Evolutionary conservation across 2,113 vertebrate genomes (phyloP).

Genomic region (Ophiodon elongatus): DNA sequence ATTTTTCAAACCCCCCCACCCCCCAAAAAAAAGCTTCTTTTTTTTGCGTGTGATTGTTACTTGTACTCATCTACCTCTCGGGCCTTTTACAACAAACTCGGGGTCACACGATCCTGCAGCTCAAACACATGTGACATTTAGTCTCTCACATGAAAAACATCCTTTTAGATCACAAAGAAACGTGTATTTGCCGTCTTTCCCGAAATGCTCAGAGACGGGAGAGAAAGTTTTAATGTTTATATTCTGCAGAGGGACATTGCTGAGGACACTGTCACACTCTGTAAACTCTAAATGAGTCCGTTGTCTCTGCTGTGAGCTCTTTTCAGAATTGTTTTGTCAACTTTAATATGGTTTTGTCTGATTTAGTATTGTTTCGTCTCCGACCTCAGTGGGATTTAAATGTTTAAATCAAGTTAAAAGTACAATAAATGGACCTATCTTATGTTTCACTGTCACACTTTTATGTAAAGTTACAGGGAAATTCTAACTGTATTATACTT

Average conservation of each 20-base stretch:
- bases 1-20: slow-evolving; percentile 23
- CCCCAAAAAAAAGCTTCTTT: neutral
- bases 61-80: slow-evolving; percentile 3
- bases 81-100: neutral
- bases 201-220: neutral
- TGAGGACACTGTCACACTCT: neutral
- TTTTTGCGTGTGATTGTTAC: slow-evolving; percentile 42
- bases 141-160: neutral
- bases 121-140: too few species aligned
- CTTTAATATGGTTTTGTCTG: neutral
- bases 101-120: neutral
- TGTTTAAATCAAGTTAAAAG: neutral
- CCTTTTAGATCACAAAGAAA: neutral
- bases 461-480: neutral
- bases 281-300: neutral
- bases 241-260: neutral
- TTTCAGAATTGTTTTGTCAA: neutral
- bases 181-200: neutral
- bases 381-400: neutral
- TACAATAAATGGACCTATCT: neutral
- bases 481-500: neutral
- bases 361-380: neutral
- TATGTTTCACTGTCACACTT: neutral
- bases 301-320: neutral
- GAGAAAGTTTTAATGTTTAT: neutral